phyloP scores from a whole-genome alignment of 2,797 vertebrate species.

The Poeciliopsis infans region DNA sequence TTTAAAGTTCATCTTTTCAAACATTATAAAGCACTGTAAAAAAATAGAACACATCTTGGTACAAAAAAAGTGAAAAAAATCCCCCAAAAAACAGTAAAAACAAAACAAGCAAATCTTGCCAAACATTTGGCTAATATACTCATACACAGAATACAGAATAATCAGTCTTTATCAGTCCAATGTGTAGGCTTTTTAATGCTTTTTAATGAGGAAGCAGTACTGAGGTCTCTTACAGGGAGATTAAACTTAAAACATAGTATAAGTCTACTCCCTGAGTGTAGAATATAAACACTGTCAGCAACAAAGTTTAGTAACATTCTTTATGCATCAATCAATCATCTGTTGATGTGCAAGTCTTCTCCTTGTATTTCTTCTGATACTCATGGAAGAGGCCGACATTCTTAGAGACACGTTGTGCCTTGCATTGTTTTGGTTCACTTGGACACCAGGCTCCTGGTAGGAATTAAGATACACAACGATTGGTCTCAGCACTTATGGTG shows the following conservation, averaged over 20 bases:
- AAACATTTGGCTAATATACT: background rate
- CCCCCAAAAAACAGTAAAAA: too few species aligned
- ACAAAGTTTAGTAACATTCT: background rate
- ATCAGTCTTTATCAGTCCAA: background rate
- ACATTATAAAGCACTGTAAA: background rate
- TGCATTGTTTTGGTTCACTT: slow-evolving; percentile 22
- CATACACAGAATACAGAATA: background rate
- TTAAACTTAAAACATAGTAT: background rate
- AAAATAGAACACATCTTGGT: background rate
- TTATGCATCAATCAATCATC: slow-evolving; percentile 6
- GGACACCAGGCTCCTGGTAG: slow-evolving; percentile 38
- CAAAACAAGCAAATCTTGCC: background rate
- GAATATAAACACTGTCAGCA: background rate
- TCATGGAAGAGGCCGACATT: slow-evolving; percentile 50
- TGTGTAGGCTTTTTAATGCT: background rate
- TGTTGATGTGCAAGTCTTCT: slow-evolving; percentile 24
- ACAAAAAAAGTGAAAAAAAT: background rate
- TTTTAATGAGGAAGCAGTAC: background rate
- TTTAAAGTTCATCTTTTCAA: background rate
- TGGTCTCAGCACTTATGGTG: background rate
- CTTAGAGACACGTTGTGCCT: background rate
- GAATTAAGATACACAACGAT: background rate
- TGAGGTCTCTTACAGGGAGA: background rate
- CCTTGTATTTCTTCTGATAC: slow-evolving; percentile 67
- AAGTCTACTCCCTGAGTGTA: background rate